Base-by-base conservation (phyloP, 2,888 invertebrate species). In the Tachystola acroxantha region DNA sequence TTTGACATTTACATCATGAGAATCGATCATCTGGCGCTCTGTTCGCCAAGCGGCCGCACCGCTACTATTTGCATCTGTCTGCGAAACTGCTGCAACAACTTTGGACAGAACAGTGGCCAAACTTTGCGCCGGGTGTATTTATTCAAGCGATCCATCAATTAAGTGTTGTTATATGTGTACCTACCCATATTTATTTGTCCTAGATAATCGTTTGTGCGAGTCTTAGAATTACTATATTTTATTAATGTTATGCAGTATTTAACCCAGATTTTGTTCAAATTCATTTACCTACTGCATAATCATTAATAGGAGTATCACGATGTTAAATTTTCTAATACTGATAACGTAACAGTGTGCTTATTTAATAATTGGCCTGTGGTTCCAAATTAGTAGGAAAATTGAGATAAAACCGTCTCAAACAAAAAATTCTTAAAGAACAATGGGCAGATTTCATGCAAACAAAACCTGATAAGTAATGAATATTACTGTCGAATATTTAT, bases 131-230 rank as follows among this genome's bases (percentile, higher is more conserved):
- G 25, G 40, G 42, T 46, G 41, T 29, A 33, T 35, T 42, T 16
- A 16, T 37, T 19, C 31, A 37, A 10, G 24, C 24, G 34, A 43
- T 45, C 37, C 40, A 34, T 30, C 40, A 40, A n/a, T 32, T 46
- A 34, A 35, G 39, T 52, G 50, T 52, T 44, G 37, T 53, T 41
- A 43, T 45, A 22, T 42, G 33, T 45, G 31, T 43, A 27, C 33
- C 25, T 22, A 22, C 36, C 28, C 37, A 37, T 19, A 22, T 39
- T 30, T 39, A 37, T 19, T 31, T 31, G 31, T 31, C 19, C 16
- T 31, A 31, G 7, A 38, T 40, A 32, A 20, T 45, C 38, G 37
- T 44, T 34, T 39, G 43, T 41, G 44, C 36, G 40, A 28, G 34
- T 45, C 33, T 43, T 43, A 28, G 32, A 32, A 39, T 45, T 47